These are phyloP conservation scores for Lepidurus packardi DNA, from an alignment of 1,140 invertebrate genomes.

Conservation along the genomic window DNA sequence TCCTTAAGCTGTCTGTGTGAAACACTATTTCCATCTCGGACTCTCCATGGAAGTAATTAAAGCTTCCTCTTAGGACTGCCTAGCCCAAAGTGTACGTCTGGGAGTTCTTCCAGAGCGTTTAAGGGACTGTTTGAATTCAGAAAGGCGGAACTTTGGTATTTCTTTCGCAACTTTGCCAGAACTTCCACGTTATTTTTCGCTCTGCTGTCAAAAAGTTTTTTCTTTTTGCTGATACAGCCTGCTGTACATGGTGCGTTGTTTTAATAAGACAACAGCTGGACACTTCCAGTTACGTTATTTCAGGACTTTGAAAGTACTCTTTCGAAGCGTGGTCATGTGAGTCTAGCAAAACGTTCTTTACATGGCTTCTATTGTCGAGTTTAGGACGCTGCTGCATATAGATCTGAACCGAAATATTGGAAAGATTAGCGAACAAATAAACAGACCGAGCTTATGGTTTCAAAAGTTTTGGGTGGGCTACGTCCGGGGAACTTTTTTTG, in stretches of 20 bases:
- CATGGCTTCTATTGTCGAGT: not conserved
- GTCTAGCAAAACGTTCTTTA: not conserved
- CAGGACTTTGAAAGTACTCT: not conserved
- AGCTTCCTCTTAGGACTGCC: not conserved
- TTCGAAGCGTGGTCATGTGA: not conserved
- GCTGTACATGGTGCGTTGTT: too few relatives aligned
- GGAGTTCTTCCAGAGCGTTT: too few relatives aligned
- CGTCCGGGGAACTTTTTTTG: not conserved
- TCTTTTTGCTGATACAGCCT: too few relatives aligned
- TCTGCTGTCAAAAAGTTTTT: not conserved
- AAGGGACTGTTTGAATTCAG: too few relatives aligned
- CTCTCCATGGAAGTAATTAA: not conserved
- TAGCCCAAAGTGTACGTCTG: not conserved
- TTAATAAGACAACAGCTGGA: not conserved
- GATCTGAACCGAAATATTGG: not conserved
- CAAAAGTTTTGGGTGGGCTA: slow-evolving; percentile 3
- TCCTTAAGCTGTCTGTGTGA: not conserved
- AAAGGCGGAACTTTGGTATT: too few relatives aligned
- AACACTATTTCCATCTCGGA: not conserved
- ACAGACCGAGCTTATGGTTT: not conserved
- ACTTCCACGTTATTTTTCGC: too few relatives aligned
- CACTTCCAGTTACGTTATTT: not conserved
- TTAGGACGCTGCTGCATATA: not conserved
- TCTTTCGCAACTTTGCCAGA: too few relatives aligned
- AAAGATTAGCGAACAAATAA: not conserved